A percentile compares a stretch with the other conserved stretches of the same genome.
These are phyloP conservation scores for Sternarchorhynchus goeldii DNA, from an alignment of 2,797 vertebrate species.

Conservation along the genomic window DNA sequence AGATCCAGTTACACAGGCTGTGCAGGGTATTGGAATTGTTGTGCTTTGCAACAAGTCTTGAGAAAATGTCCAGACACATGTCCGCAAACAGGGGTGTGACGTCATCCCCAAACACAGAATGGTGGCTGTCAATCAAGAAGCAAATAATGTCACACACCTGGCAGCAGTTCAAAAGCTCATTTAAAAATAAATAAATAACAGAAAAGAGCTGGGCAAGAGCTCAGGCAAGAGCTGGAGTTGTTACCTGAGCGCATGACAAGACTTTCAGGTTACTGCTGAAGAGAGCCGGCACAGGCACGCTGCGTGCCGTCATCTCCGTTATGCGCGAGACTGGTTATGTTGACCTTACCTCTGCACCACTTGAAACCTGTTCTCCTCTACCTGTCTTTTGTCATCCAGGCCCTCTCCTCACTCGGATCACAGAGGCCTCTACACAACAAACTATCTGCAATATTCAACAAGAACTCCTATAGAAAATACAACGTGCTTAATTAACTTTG, in stretches of 20 bases:
- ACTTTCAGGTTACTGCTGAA: neutral
- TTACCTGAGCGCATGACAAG: conserved; percentile 55
- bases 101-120: conserved; percentile 85
- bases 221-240: conserved; percentile 84
- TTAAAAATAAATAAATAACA: neutral
- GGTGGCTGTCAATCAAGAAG: conserved; percentile 89
- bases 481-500: neutral
- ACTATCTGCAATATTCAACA: conserved; percentile 90
- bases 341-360: conserved; percentile 79
- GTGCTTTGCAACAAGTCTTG: conserved; percentile 58
- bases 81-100: conserved; percentile 80
- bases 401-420: conserved; percentile 77
- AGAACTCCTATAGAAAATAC: conserved; percentile 82
- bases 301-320: neutral
- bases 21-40: conserved; percentile 56
- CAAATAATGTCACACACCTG: conserved; percentile 89
- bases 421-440: conserved; percentile 87
- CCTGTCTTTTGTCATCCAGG: conserved; percentile 64
- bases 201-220: too few relatives aligned
- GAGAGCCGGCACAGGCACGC: neutral
- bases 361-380: conserved; percentile 41
- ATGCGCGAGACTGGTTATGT: neutral
- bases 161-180: conserved; percentile 18
- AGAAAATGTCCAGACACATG: conserved; percentile 70
- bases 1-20: too few relatives aligned